These are phyloP conservation scores for Drosophila neotestacea DNA, from an alignment of 2,888 invertebrate genomes.

Conservation along the genomic window DNA sequence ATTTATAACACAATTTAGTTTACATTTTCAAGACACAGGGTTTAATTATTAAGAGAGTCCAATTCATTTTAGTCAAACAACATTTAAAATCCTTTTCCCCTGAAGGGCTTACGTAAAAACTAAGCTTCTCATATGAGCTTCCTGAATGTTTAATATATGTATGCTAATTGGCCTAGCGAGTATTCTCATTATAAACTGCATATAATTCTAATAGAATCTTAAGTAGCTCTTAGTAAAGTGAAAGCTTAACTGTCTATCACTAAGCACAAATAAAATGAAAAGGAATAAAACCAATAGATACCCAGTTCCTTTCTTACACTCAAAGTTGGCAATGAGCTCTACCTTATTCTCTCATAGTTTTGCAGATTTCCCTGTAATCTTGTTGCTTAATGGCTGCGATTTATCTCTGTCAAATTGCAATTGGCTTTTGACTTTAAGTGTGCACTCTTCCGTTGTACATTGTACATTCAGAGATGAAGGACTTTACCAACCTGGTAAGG, in stretches of 20 bases:
- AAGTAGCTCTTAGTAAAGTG: not conserved
- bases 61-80: too few species aligned
- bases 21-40: too few species aligned
- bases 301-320: not conserved
- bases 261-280: not conserved
- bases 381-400: constrained; percentile 30
- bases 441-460: constrained; percentile 11
- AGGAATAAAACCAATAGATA: not conserved
- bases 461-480: constrained; percentile 7
- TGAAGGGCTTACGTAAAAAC: not conserved
- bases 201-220: not conserved
- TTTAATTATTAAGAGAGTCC: too few species aligned
- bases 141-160: too few species aligned
- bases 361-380: constrained; percentile 3
- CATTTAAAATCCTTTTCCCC: too few species aligned
- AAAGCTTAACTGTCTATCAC: not conserved
- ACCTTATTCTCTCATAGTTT: constrained; percentile 9
- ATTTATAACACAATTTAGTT: too few species aligned
- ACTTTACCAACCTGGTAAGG: constrained; percentile 6
- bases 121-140: not conserved
- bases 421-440: constrained; percentile 26
- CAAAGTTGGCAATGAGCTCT: not conserved
- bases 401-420: constrained; percentile 39
- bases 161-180: not conserved
- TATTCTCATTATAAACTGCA: not conserved